phyloP scores from a whole-genome alignment of 2,113 vertebrate species.

The Nothocercus nigrocapillus region DNA sequence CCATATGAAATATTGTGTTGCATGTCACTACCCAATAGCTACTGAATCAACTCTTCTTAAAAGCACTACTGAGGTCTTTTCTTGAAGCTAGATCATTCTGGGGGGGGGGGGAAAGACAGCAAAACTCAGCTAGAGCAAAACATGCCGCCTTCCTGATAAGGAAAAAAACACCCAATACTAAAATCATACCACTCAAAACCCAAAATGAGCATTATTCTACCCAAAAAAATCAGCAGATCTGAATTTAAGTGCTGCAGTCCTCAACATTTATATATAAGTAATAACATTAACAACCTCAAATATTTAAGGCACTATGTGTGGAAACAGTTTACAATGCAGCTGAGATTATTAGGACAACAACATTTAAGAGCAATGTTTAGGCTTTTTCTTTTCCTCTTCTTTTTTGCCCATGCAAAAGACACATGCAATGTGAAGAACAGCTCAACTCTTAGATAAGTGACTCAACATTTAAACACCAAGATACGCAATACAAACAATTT shows the following conservation, averaged over 20 bases:
- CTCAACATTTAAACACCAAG: constrained; percentile 92
- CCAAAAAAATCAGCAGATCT: constrained; percentile 86
- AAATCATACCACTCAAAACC: constrained; percentile 89
- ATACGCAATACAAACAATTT: constrained; percentile 90
- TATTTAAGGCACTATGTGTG: constrained; percentile 99
- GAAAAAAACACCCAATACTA: constrained; percentile 84
- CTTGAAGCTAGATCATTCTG: constrained; percentile 89
- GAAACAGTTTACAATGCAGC: constrained; percentile 98
- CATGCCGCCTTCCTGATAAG: constrained; percentile 83
- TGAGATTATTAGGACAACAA: constrained; percentile 92
- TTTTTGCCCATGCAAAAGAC: constrained; percentile 97
- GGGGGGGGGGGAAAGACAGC: constrained; percentile 76
- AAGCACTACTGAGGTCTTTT: constrained; percentile 91
- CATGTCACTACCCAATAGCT: constrained; percentile 87
- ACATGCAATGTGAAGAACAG: constrained; percentile 98
- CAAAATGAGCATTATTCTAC: constrained; percentile 86
- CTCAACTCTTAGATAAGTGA: constrained; percentile 87
- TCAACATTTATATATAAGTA: constrained; percentile 96
- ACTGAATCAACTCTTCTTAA: constrained; percentile 92
- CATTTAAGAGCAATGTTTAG: constrained; percentile 95
- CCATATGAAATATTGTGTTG: constrained; percentile 90
- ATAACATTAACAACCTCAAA: constrained; percentile 99
- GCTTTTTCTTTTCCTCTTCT: constrained; percentile 75
- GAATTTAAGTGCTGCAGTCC: constrained; percentile 99
- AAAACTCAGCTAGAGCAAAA: constrained; percentile 89